Evolutionary conservation across 2,797 vertebrate genomes (phyloP), one percentile per base, ranked within the genome.

Genomic region (Myripristis murdjan): DNA sequence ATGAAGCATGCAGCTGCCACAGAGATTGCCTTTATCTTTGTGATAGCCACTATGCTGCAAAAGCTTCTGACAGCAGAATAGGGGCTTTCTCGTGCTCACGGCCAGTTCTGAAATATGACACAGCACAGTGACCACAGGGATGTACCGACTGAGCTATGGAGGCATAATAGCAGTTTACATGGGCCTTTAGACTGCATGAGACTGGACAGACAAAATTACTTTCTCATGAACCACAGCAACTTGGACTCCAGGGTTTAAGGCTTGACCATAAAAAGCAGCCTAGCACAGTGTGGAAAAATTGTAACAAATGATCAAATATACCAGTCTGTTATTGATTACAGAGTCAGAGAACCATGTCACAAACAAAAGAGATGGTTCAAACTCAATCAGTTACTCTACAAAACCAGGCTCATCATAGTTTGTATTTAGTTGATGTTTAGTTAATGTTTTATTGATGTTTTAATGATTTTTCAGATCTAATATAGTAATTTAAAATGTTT

Each of bases 11-110:
- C 11, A 24, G 56, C 22, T 5, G 37, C 14, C 22, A n/a, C 39
- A 26, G 37, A 59, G 12, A n/a, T n/a, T 59, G 22, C 39, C 56
- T 43, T 59, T 24, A 59, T 59, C 39, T 24, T 8, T 26, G 15
- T 12, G 12, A 24, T 43, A 26, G 56, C 56, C 15, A 15, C 22
- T 15, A 35, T 18, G 10, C 28, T 55, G 5, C 15, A 8, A 44
- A 59, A 43, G 39, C 56, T 16, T 24, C 39, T 26, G 39, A 43
- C 37, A 59, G 23, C 23, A 59, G 37, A 59, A 28, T 16, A 59
- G 12, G 8, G 53, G 22, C 15, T 44, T 59, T 44, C 31, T 55
- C 12, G 11, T 31, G 31, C 53, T 33, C 28, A n/a, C 11, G 20
- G 48, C 6, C 48, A 51, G 22, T 12, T 3, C 18, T 51, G 53